phyloP scores from a whole-genome alignment of 2,888 invertebrate species.

The Clostera curtula region DNA sequence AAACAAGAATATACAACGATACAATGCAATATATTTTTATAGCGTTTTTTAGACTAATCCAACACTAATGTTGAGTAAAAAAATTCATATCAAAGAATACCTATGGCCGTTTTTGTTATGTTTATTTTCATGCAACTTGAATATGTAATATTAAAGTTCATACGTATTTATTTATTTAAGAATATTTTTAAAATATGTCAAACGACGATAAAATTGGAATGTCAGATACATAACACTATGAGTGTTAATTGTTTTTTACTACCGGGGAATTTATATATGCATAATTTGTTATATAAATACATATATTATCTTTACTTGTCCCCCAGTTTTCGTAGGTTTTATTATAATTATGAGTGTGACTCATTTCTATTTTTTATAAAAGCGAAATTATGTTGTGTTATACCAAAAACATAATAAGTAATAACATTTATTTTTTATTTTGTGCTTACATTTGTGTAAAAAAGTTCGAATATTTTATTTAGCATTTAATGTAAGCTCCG shows the following conservation, averaged over 20 bases:
- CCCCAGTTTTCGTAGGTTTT: conserved; percentile 46
- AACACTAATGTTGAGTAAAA: conserved; percentile 23
- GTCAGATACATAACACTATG: conserved; percentile 49
- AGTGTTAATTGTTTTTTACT: conserved; percentile 52
- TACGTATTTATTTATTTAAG: conserved; percentile 38
- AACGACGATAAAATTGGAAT: conserved; percentile 40
- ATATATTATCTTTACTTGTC: conserved; percentile 19
- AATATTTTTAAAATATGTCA: conserved; percentile 40
- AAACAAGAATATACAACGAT: conserved; percentile 53
- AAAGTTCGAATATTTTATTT: conserved; percentile 57
- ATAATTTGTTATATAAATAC: conserved; percentile 31
- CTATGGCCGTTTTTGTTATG: conserved; percentile 33
- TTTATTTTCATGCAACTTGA: conserved; percentile 31
- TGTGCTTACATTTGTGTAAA: conserved; percentile 54
- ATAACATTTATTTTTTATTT: conserved; percentile 49
- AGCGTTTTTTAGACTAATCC: conserved; percentile 44
- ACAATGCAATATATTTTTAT: conserved; percentile 64
- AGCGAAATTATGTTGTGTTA: conserved; percentile 60
- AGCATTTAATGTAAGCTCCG: conserved; percentile 41
- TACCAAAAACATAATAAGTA: conserved; percentile 57
- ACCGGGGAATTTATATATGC: conserved; percentile 43
- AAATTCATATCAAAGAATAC: conserved; percentile 55
- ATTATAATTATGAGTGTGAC: conserved; percentile 55
- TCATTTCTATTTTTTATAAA: conserved; percentile 49
- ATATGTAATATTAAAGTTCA: conserved; percentile 41